Evolutionary conservation across 2,888 invertebrate genomes (phyloP), one percentile per base, ranked within the genome.

Genomic region (Pseudococcus viburni): DNA sequence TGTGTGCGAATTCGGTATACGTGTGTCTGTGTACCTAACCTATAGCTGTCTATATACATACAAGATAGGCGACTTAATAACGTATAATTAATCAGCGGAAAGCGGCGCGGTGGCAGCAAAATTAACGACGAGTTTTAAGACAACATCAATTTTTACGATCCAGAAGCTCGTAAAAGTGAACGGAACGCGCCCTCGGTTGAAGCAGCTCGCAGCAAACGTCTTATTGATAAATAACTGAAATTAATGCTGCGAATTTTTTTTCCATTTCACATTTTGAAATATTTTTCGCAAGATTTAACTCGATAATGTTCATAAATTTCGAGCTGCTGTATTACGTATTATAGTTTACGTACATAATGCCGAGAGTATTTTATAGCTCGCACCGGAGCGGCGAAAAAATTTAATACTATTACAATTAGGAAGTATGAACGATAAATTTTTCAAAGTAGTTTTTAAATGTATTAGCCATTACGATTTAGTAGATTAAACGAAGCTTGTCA

Each of bases 251-350:
- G 26, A 33, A 73, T 73, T 73, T 73, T 73, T 64, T 73, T 73
- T 73, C 33, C 73, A 73, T 73, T 26, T 73, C 73, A 73, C 33
- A 73, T 73, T 73, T 73, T 73, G 73, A 73, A 73, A 73, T 33
- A 73, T 73, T 73, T 73, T 73, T 73, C 73, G 73, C 26, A 22
- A 73, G 73, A 73, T 73, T 73, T 73, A 73, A 73, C 73, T 73
- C 73, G 73, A 73, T 73, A 73, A 73, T 73, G 73, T 33, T 73
- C 73, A 33, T 73, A 73, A 73, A 73, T 73, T 73, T 26, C 19
- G 8, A 33, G 33, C 73, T 33, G 73, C 33, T 73, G 15, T 26
- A 73, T 73, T 33, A 64, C 17, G 17, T 51, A 55, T 55, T 26
- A 73, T 26, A 73, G 73, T 33, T n/a, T 33, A 33, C 26, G 26